Percentiles rank a stretch among this genome's conserved stretches.
Conservation (phyloP, 2,113 vertebrate species). For the Pituophis catenifer region DNA sequence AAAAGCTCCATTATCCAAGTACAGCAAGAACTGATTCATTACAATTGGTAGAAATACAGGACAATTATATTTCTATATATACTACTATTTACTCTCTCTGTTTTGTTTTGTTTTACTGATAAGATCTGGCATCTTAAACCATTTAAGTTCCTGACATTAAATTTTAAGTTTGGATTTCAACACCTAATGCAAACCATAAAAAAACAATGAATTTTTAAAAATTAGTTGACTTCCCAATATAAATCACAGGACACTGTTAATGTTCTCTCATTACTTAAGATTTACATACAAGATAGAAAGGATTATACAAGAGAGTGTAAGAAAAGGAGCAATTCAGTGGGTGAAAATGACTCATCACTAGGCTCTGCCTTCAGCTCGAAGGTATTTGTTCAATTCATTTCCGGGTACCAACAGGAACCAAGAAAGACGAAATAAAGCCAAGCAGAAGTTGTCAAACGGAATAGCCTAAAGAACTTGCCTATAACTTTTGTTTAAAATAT, state of each 20-base stretch:
- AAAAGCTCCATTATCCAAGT: not conserved
- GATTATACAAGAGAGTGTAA: not conserved
- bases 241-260: not conserved
- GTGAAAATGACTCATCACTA: not conserved
- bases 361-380: conserved; percentile 8
- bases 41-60: not conserved
- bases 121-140: not conserved
- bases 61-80: not conserved
- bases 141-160: not conserved
- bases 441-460: conserved; percentile 7
- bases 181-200: not conserved
- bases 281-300: not conserved
- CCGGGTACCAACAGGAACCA: conserved; percentile 16
- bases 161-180: not conserved
- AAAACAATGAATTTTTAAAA: not conserved
- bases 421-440: conserved; percentile 2
- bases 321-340: not conserved
- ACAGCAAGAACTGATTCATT: not conserved
- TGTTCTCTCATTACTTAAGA: not conserved
- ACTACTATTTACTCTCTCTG: not conserved
- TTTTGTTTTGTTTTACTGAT: not conserved
- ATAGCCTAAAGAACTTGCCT: not conserved
- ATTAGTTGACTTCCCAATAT: not conserved
- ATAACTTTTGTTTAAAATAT: not conserved
- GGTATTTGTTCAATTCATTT: conserved; percentile 36